These are phyloP conservation scores for Lottia gigantea DNA, from an alignment of 2,888 invertebrate species.

Conservation along the genomic window DNA sequence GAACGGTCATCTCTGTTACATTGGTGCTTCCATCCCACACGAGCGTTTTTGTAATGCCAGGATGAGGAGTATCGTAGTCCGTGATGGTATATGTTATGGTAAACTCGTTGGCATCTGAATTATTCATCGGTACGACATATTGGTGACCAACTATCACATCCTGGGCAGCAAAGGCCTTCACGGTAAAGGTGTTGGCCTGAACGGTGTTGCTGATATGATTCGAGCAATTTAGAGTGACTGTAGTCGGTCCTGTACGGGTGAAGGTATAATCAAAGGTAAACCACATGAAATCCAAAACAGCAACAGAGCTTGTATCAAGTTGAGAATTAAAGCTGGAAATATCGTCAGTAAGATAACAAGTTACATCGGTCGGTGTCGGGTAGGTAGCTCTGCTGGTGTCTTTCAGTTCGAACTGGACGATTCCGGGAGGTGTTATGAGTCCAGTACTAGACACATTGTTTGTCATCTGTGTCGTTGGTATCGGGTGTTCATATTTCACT, in stretches of 20 bases:
- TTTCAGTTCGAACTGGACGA: no score
- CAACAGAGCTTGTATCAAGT: no score
- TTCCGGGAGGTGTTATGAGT: no score
- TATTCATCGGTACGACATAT: background rate
- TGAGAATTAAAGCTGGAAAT: no score
- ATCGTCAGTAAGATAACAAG: no score
- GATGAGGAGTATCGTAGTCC: background rate
- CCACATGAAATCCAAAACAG: background rate
- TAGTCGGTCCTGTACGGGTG: background rate
- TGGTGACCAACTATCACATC: background rate
- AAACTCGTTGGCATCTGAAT: background rate
- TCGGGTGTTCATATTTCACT: no score
- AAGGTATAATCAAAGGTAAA: background rate
- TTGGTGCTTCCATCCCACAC: background rate
- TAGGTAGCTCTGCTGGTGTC: no score
- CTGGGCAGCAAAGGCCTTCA: background rate
- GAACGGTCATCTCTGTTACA: background rate
- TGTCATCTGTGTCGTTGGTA: no score
- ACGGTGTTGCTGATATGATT: background rate
- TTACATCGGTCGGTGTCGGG: no score
- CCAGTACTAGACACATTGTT: no score
- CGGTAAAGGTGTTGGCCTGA: background rate
- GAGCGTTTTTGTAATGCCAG: background rate
- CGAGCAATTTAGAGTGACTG: background rate
- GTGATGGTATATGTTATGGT: background rate